Evolutionary conservation across 1,140 invertebrate genomes (phyloP).

Genomic region (Pseudachorutes palmiensis): DNA sequence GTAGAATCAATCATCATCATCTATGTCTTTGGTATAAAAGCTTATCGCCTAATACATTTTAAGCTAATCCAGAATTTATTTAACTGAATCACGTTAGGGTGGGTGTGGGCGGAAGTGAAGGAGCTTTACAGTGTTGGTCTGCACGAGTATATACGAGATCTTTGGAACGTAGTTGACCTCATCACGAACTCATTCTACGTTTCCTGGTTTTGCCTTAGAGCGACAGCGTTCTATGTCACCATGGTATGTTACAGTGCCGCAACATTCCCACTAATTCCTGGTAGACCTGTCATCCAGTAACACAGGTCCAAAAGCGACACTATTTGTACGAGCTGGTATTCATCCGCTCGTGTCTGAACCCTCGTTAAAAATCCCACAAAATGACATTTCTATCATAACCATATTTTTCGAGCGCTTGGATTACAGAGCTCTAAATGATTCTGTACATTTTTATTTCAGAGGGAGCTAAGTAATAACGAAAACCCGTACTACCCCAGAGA

Average conservation of each 20-base stretch:
- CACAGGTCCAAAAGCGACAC: too few species aligned
- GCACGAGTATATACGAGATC: constrained; percentile 90
- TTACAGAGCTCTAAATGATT: too few species aligned
- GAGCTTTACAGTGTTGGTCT: constrained; percentile 95
- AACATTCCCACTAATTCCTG: background rate
- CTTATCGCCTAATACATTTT: too few species aligned
- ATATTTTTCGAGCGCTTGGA: too few species aligned
- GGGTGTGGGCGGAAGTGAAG: constrained; percentile 98
- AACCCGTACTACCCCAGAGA: constrained; percentile 42
- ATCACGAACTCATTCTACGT: constrained; percentile 96
- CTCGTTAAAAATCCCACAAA: too few species aligned
- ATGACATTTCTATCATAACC: too few species aligned
- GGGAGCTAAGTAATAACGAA: constrained; percentile 48
- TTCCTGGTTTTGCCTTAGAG: constrained; percentile 83
- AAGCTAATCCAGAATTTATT: too few species aligned
- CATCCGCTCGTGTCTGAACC: too few species aligned
- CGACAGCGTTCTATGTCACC: constrained; percentile 86
- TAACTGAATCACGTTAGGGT: constrained; percentile 51
- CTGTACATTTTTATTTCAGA: constrained; percentile 56
- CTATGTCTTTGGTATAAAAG: background rate
- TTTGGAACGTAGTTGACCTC: constrained; percentile 99
- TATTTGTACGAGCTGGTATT: too few species aligned
- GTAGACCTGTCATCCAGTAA: too few species aligned
- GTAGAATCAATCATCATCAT: background rate
- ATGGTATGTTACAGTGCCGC: constrained; percentile 29